Conservation (phyloP, 2,797 vertebrate genomes). For the Sus cebifrons region DNA sequence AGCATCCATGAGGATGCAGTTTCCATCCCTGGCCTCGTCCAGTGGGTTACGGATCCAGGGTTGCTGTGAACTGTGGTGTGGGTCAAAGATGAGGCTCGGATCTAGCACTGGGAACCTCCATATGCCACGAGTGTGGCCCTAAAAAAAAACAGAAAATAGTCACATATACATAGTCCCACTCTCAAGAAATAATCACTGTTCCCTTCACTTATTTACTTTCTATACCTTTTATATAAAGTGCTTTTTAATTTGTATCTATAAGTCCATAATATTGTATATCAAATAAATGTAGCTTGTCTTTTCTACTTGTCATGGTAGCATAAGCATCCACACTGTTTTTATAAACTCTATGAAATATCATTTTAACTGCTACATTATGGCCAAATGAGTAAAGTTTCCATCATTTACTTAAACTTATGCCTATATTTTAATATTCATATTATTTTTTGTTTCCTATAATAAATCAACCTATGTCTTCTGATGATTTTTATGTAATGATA, state of each 20-base stretch:
- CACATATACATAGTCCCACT: background rate
- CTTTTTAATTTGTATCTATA: background rate
- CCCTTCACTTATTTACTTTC: background rate
- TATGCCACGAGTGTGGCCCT: too few relatives aligned
- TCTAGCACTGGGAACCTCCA: too few relatives aligned
- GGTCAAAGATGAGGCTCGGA: too few relatives aligned
- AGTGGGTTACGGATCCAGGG: too few relatives aligned
- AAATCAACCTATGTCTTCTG: background rate
- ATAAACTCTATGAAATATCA: background rate
- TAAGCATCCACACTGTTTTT: background rate
- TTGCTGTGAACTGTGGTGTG: too few relatives aligned
- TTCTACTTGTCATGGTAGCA: background rate
- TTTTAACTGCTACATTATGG: background rate
- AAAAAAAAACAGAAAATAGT: background rate
- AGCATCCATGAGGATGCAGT: too few relatives aligned
- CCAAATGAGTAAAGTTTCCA: background rate
- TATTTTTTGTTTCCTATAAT: background rate
- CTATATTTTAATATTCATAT: slow-evolving; percentile 24
- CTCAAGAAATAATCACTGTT: background rate
- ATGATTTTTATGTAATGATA: background rate
- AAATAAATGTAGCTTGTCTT: background rate
- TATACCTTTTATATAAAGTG: background rate
- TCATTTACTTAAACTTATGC: background rate
- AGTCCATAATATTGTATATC: background rate
- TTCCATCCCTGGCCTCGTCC: too few relatives aligned